phyloP scores from a whole-genome alignment of 2,888 invertebrate species.

The Acutogordius australiensis region DNA sequence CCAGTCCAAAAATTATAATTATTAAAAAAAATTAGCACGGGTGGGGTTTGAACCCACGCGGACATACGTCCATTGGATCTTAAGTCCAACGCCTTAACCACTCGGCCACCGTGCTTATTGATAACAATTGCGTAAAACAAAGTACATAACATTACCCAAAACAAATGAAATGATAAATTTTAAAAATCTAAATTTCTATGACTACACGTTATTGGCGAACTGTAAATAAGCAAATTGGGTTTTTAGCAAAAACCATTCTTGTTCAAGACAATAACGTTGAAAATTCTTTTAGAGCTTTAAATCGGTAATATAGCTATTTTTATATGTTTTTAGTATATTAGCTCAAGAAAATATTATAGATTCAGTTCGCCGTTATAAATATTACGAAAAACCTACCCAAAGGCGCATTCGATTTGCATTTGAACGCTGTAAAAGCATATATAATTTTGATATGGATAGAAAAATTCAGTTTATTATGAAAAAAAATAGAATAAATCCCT shows the following conservation, averaged over 20 bases:
- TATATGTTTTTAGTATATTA: neutral
- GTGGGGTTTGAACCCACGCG: constrained; percentile 24
- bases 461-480: neutral
- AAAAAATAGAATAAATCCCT: neutral
- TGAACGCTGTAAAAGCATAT: constrained; percentile 8
- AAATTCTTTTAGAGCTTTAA: constrained; percentile 4
- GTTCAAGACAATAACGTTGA: constrained; percentile 6
- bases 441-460: constrained; percentile 11
- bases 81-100: constrained; percentile 24
- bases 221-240: neutral
- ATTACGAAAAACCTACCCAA: constrained; percentile 5
- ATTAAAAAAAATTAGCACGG: constrained; percentile 18
- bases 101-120: constrained; percentile 20
- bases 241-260: constrained; percentile 1
- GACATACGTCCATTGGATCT: constrained; percentile 23
- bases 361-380: neutral
- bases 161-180: neutral
- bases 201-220: neutral
- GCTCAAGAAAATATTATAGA: neutral
- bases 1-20: too few relatives aligned
- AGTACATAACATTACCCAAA: neutral
- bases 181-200: neutral
- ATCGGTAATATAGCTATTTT: neutral
- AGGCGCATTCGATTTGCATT: neutral
- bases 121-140: neutral